phyloP scores from a whole-genome alignment of 2,888 invertebrate genomes.

The Endomychus coccineus region DNA sequence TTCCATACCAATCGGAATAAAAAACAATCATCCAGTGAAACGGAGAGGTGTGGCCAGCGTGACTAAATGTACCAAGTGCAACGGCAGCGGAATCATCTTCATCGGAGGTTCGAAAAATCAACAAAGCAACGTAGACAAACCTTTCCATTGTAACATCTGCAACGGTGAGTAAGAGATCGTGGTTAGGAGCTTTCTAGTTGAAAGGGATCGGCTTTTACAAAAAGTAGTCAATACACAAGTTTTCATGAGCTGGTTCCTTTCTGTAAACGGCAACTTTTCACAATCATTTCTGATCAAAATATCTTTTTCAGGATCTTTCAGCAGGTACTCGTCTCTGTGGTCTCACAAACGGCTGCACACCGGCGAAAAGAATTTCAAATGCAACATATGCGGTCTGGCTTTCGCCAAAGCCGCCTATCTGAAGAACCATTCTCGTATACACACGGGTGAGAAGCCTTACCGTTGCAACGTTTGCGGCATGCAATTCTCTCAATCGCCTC shows the following conservation, averaged over 20 bases:
- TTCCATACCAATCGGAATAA: conserved; percentile 45
- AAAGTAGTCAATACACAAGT: no score
- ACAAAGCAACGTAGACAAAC: conserved; percentile 63
- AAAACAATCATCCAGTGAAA: conserved; percentile 66
- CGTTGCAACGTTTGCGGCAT: conserved; percentile 77
- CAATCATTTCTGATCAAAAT: no score
- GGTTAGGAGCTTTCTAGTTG: no score
- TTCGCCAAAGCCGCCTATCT: conserved; percentile 87
- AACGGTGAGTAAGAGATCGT: conserved; percentile 49
- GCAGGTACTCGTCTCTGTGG: conserved; percentile 81
- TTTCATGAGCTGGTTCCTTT: no score
- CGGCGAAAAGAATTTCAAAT: conserved; percentile 79
- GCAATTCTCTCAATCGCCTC: conserved; percentile 85
- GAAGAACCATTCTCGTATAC: conserved; percentile 81
- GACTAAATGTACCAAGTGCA: conserved; percentile 83
- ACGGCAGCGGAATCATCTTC: conserved; percentile 80
- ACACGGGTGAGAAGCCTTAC: conserved; percentile 61
- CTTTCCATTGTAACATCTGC: conserved; percentile 83
- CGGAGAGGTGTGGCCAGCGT: conserved; percentile 75
- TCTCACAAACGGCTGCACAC: conserved; percentile 83
- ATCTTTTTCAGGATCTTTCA: conserved; percentile 54
- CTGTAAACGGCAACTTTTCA: no score
- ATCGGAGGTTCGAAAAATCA: conserved; percentile 61
- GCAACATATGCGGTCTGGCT: conserved; percentile 78
- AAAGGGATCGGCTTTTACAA: no score